Percentiles rank a stretch among this genome's conserved stretches.
phyloP scores from a whole-genome alignment of 2,888 invertebrate species.

The Spatulosminthurus flaviceps region DNA sequence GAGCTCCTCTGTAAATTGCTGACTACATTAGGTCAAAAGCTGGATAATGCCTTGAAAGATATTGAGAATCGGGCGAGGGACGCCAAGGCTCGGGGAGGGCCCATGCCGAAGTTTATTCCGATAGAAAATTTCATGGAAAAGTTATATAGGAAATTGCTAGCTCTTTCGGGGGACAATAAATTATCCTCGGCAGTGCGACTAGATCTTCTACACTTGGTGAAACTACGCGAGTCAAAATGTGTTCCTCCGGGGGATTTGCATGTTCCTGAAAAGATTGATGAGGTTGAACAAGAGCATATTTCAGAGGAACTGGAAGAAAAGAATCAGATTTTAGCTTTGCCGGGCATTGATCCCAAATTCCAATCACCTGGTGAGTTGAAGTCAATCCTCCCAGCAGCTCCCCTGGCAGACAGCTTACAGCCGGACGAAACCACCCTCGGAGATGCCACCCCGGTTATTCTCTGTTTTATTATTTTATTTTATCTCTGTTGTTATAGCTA shows the following conservation, averaged over 20 bases:
- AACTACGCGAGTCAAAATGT: slow-evolving; percentile 85
- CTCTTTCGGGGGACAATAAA: slow-evolving; percentile 65
- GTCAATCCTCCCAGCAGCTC: too few relatives aligned
- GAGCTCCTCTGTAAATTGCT: slow-evolving; percentile 93
- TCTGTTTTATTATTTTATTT: too few relatives aligned
- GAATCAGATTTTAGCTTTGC: slow-evolving; percentile 62
- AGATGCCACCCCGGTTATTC: too few relatives aligned
- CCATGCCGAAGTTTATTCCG: slow-evolving; percentile 57
- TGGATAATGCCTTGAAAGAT: slow-evolving; percentile 70
- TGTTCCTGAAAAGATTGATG: slow-evolving; percentile 92
- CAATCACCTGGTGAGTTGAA: too few relatives aligned
- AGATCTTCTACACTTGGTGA: slow-evolving; percentile 79
- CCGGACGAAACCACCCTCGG: too few relatives aligned
- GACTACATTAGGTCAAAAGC: slow-evolving; percentile 87
- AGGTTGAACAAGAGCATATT: slow-evolving; percentile 89
- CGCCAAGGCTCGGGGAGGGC: slow-evolving; percentile 38
- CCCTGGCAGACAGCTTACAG: too few relatives aligned
- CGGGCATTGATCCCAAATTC: slow-evolving; percentile 53
- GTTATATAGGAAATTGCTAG: slow-evolving; percentile 76
- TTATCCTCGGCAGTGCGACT: slow-evolving; percentile 72
- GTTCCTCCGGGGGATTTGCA: slow-evolving; percentile 84
- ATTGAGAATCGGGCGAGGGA: slow-evolving; percentile 30
- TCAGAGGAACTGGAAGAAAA: slow-evolving; percentile 71
- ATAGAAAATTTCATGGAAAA: slow-evolving; percentile 65
- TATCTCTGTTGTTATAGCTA: too few relatives aligned